Conservation (phyloP, 1,140 invertebrate genomes). For the Plectus sambesii region DNA sequence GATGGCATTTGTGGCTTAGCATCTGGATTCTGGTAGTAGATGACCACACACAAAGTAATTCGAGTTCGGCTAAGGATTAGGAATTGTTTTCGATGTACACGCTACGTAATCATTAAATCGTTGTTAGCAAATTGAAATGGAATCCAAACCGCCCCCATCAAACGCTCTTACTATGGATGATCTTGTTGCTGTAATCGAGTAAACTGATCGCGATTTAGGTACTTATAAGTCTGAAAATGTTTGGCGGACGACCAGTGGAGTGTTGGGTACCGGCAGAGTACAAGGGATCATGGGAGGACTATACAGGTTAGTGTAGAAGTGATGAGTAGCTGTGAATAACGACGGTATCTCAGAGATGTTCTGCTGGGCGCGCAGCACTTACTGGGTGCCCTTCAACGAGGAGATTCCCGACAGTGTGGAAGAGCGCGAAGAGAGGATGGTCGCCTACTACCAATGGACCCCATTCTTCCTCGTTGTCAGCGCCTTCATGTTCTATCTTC, state of each 20-base stretch:
- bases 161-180: too few relatives aligned
- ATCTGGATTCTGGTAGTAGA: too few relatives aligned
- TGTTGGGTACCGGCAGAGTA: conserved; percentile 44
- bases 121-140: too few relatives aligned
- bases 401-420: conserved; percentile 33
- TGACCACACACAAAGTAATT: too few relatives aligned
- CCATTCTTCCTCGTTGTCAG: conserved; percentile 48
- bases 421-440: conserved; percentile 25
- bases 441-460: conserved; percentile 53
- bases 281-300: conserved; percentile 42
- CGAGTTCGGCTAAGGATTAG: too few relatives aligned
- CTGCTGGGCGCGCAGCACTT: conserved; percentile 41
- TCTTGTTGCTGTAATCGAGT: too few relatives aligned
- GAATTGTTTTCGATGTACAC: too few relatives aligned
- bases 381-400: conserved; percentile 34
- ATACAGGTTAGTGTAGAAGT: conserved; percentile 28
- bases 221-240: conserved; percentile 43
- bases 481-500: conserved; percentile 42
- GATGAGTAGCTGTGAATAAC: too few relatives aligned
- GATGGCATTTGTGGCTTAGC: too few relatives aligned
- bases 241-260: conserved; percentile 38
- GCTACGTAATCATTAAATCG: too few relatives aligned
- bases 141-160: too few relatives aligned
- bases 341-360: conserved; percentile 44
- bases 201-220: too few relatives aligned